phyloP scores from a whole-genome alignment of 2,113 vertebrate genomes.

The Barbus barbus region DNA sequence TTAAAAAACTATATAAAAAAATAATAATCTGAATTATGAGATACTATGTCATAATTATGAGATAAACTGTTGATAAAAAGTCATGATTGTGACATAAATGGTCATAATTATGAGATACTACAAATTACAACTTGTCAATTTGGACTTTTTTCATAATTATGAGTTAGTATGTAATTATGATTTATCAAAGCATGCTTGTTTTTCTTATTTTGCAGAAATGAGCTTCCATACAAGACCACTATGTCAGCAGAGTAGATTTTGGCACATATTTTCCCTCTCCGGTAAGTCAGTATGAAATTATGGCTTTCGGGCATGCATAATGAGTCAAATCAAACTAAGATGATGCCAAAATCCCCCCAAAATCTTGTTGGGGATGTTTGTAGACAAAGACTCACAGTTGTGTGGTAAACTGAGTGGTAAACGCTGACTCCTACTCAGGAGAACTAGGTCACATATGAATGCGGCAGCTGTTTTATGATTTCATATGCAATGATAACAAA shows the following conservation, averaged over 20 bases:
- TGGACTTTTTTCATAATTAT: background rate
- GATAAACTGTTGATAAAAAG: too few species aligned
- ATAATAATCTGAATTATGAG: too few species aligned
- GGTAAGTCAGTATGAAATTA: background rate
- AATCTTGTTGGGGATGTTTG: background rate
- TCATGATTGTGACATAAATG: too few species aligned
- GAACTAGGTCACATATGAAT: slow-evolving; percentile 12
- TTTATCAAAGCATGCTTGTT: background rate
- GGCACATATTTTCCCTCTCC: background rate
- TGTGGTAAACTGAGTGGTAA: background rate
- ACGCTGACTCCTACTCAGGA: background rate
- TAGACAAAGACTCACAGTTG: background rate
- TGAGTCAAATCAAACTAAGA: slow-evolving; percentile 21
- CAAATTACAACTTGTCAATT: too few species aligned
- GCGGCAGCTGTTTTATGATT: background rate
- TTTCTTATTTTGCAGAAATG: background rate
- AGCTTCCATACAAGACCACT: background rate
- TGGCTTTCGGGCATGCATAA: background rate
- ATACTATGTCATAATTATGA: too few species aligned
- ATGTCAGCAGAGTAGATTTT: background rate
- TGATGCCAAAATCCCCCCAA: background rate
- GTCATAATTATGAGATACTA: too few species aligned
- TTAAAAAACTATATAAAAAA: too few species aligned
- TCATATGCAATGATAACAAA: background rate
- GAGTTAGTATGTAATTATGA: background rate